Evolutionary conservation across 2,888 invertebrate species (phyloP), one percentile per base, ranked within the genome.

Genomic region (Phaedon cochleariae): DNA sequence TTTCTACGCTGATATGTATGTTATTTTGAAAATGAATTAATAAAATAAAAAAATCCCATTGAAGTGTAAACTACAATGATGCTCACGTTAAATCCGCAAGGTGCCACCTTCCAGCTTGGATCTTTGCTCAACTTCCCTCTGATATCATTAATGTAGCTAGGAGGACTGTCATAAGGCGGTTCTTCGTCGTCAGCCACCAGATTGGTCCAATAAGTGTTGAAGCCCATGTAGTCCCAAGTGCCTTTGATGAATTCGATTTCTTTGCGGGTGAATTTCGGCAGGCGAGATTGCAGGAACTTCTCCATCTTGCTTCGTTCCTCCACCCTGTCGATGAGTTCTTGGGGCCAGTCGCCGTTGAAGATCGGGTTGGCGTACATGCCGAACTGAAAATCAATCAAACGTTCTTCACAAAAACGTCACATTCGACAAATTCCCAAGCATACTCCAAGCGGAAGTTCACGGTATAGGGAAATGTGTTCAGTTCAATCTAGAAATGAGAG

Each of bases 181-280:
- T 66, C 62, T 4, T 9, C n/a, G 9, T 12, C 37, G 26, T 59
- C 59, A 9, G 34, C 21, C 4, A 82, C 85, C 73, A 89, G 71
- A 69, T 83, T 82, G 0, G 89, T 86, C 0, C 91, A 90, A 77
- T 94, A 94, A 15, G 48, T 31, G 78, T 94, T 94, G 12, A 93
- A 79, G 0, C 91, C 92, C 62, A 93, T 84, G 80, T 90, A 92
- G 78, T 95, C 93, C 1, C 85, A 85, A 0, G 92, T 88, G 0
- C 87, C 89, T 17, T 81, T 83, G 29, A 93, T 87, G 62, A 84
- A 83, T 10, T 84, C 78, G 3, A 91, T 83, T 84, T 92, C 91
- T 26, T 87, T 84, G 0, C 74, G 34, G 0, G 88, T 88, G 75
- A 91, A 90, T 61, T 77, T 78, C 0, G 91, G 91, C 2, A 92